Evolutionary conservation across 1,140 invertebrate genomes (phyloP), one percentile per base, ranked within the genome.

Genomic region (Drosophila sturtevanti): DNA sequence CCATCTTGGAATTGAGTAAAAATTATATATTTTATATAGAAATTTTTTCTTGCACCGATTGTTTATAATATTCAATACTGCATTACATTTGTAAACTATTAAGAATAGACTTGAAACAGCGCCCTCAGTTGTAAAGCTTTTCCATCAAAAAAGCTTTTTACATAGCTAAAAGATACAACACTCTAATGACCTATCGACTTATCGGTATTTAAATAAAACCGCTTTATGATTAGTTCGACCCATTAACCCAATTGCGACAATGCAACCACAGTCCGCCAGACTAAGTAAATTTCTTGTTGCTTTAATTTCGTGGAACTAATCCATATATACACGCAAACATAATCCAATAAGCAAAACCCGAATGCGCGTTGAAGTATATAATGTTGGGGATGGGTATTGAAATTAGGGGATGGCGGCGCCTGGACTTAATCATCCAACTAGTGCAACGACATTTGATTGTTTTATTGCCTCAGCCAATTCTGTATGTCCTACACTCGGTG

Each of bases 261-360:
- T 70, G 60, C 66, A 76, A 79, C 82, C 41, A 89, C 79, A 84
- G 79, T 79, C 71, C 38, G 58, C 58, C 31, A 24, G 37, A 51
- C 38, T 72, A 66, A 62, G 48, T 66, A 72, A 41, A 56, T 56
- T 16, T 41, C 38, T 38, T 31, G 51, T 51, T 27, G 58, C 75
- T 60, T 71, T 72, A 65, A 87, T 67, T 60, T 58, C 41, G 16
- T 31, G 10, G 16, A 48, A 48, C 74, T 87, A 87, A 87, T 87
- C 82, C 84, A 55, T 55, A 55, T 48, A 44, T 16, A 63, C 84
- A 87, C 84, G 84, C 54, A 72, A 89, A 16, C 81, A 82, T 87
- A 87, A 87, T 87, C 84, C 84, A 87, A 89, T 87, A 87, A 89
- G 84, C 14, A 44, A 51, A 38, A 61, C 68, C 81, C 34, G 3